Evolutionary conservation across 2,888 invertebrate species (phyloP), one percentile per base, ranked within the genome.

Genomic region (Rhorus exstirpatorius): DNA sequence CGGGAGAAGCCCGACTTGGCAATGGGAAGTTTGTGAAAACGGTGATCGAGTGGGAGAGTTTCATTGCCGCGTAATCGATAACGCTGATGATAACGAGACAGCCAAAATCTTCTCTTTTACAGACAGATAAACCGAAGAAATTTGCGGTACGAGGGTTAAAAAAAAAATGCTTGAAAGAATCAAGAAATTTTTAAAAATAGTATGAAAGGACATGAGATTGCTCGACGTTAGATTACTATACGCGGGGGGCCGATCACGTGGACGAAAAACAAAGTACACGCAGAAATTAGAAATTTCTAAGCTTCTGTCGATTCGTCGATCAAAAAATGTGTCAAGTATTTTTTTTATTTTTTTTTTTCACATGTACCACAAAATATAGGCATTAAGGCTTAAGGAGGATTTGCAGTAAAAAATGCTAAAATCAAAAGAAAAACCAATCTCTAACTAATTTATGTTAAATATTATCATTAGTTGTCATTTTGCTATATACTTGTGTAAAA

Each of bases 31-130:
- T 61, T 24, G 24, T 41, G 21, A 68, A 58, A 21, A 10, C 58
- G 21, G n/a, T 17, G 35, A 72, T 24, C 19, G 55, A 65, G 44
- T 38, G 14, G 65, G 12, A 46, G 10, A 60, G 65, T 58, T 38
- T 65, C 24, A 61, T 67, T 81, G 44, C 51, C 67, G 53, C 60
- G 65, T 67, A 67, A 51, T 81, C 77, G 60, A 81, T 81, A 72
- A 61, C 38, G 49, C 58, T 41, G 76, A 77, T 77, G 67, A 77
- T 77, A 60, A 21, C 46, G 71, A 17, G 58, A 24, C 60, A 26
- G 24, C 38, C 31, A 38, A 21, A 24, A 21, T 79, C 58, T 44
- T 61, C 49, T 46, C 61, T 60, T n/a, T n/a, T n/a, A n/a, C n/a
- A n/a, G n/a, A 4, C 72, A 51, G 72, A 72, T 72, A 72, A 60